Evolutionary conservation across 2,113 vertebrate species (phyloP).

Genomic region (Nannobrachium achirus): DNA sequence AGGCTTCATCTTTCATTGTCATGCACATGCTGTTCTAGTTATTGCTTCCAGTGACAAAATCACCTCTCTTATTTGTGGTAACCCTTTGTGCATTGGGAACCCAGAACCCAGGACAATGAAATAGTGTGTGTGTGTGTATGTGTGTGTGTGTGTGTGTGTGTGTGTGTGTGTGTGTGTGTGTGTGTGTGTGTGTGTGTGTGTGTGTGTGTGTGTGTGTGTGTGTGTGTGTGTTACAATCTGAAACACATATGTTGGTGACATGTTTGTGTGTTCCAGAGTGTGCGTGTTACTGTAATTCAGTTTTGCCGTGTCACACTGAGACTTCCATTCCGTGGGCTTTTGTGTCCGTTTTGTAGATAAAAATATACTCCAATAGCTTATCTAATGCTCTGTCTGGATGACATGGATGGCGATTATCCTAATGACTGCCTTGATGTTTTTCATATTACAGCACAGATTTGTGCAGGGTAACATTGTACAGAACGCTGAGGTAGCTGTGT

Average conservation of each 20-base stretch:
- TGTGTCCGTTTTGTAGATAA: slow-evolving; percentile 33
- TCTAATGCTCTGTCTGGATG: slow-evolving; percentile 8
- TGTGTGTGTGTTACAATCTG: neutral
- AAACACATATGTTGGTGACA: slow-evolving; percentile 29
- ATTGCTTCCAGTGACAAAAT: slow-evolving; percentile 61
- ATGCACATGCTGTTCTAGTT: slow-evolving; percentile 52
- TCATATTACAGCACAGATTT: slow-evolving; percentile 2
- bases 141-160: slow-evolving; percentile 12
- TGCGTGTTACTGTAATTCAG: neutral
- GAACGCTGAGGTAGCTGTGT: slow-evolving; percentile 25
- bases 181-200: too few species aligned
- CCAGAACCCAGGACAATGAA: slow-evolving; percentile 35
- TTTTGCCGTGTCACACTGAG: slow-evolving; percentile 30
- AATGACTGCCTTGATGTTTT: slow-evolving; percentile 23
- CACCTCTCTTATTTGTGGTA: slow-evolving; percentile 65
- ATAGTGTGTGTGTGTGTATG: slow-evolving; percentile 31
- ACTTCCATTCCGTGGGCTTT: slow-evolving; percentile 24
- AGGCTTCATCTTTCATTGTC: slow-evolving; percentile 66
- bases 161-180: too few species aligned
- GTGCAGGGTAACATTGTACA: neutral
- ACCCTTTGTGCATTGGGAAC: slow-evolving; percentile 50
- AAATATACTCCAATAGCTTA: slow-evolving; percentile 9
- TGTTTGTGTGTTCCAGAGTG: slow-evolving; percentile 34
- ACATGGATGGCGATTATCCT: slow-evolving; percentile 28
- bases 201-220: slow-evolving; percentile 14